Evolutionary conservation across 2,888 invertebrate species (phyloP).

Genomic region (Chrysolina americana): DNA sequence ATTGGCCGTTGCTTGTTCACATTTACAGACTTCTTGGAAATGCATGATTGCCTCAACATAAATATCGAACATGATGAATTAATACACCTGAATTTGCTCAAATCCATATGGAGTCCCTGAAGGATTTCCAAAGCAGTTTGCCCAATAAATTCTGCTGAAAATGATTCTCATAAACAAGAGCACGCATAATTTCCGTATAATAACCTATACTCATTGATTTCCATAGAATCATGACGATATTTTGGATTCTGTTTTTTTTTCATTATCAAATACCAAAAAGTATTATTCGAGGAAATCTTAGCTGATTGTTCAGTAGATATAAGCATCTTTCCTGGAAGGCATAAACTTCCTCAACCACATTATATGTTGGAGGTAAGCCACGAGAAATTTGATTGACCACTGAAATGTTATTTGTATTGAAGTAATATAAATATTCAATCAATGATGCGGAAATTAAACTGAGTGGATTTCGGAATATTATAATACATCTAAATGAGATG

Average conservation of each 20-base stretch:
- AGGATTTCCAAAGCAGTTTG: too few species aligned
- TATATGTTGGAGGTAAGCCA: background rate
- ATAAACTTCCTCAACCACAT: conserved; percentile 10
- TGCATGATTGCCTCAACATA: too few species aligned
- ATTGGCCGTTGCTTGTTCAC: too few species aligned
- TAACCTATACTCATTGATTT: background rate
- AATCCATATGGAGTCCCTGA: too few species aligned
- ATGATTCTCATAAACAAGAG: too few species aligned
- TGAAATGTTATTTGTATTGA: background rate
- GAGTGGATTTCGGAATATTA: too few species aligned
- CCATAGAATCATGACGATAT: background rate
- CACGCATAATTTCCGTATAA: background rate
- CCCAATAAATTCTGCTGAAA: too few species aligned
- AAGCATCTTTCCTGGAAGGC: background rate
- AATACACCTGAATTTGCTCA: too few species aligned
- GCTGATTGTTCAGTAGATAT: conserved; percentile 5
- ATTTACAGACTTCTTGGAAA: too few species aligned
- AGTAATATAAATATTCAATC: background rate
- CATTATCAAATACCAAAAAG: background rate
- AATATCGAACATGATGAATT: too few species aligned
- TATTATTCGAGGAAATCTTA: background rate
- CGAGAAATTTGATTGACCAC: background rate
- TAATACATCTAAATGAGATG: too few species aligned
- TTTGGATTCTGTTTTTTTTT: background rate
- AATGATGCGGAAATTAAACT: too few species aligned